A percentile compares a stretch with the other conserved stretches of the same genome.
Conservation (phyloP, 2,113 vertebrate species). For the Mixornis gularis region DNA sequence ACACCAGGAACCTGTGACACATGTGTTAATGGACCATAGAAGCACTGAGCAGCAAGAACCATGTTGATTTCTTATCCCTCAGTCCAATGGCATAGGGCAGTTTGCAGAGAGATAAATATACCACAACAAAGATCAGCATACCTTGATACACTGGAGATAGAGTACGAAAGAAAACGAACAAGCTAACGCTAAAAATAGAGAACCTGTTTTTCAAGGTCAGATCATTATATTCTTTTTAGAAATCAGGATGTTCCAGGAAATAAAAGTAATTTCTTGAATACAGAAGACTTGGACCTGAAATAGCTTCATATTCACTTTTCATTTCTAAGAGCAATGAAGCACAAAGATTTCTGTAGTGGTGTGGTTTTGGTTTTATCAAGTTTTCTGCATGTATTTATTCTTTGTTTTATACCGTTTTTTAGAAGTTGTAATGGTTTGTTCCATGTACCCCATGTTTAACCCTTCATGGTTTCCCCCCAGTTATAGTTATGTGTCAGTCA, state of each 20-base stretch:
- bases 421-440: too few relatives aligned
- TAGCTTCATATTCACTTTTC: not conserved
- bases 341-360: not conserved
- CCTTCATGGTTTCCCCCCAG: too few relatives aligned
- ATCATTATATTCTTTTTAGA: not conserved
- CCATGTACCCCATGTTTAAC: too few relatives aligned
- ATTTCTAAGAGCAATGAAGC: not conserved
- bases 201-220: not conserved
- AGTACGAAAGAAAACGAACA: not conserved
- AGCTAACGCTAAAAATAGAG: not conserved
- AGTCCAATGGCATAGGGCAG: not conserved
- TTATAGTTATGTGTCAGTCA: too few relatives aligned
- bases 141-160: not conserved
- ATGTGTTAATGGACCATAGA: not conserved
- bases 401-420: too few relatives aligned
- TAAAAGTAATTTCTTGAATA: not conserved
- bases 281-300: not conserved
- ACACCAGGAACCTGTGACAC: not conserved
- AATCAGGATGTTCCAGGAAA: not conserved
- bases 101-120: not conserved
- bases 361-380: too few relatives aligned
- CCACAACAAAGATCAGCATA: not conserved
- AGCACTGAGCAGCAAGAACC: not conserved
- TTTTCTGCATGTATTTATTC: too few relatives aligned
- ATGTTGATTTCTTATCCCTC: not conserved